Percentiles rank a stretch among this genome's conserved stretches.
Conservation (phyloP, 2,113 vertebrate species). For the Bothrops jararaca region DNA sequence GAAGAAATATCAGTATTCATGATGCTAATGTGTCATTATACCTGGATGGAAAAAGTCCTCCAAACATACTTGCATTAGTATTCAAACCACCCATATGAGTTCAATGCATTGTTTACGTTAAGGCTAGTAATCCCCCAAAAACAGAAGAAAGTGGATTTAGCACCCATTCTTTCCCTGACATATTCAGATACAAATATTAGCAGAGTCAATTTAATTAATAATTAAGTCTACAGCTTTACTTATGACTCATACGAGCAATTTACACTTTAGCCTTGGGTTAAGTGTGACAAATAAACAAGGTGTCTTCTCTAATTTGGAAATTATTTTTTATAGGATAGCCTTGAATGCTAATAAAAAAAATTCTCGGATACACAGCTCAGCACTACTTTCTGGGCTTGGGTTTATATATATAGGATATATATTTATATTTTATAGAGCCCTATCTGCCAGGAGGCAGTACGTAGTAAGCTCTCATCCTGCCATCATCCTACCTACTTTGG, state of each 20-base stretch:
- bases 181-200: constrained; percentile 1
- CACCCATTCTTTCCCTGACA: neutral
- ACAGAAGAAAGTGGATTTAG: constrained; percentile 9
- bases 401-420: no score
- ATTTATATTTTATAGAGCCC: neutral
- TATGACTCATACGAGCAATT: neutral
- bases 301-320: neutral
- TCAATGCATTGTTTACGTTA: neutral
- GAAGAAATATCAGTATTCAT: neutral
- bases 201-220: neutral
- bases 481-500: constrained; percentile 8
- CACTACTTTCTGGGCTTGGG: neutral
- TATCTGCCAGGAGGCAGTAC: neutral
- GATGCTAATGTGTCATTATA: neutral
- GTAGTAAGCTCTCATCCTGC: neutral
- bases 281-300: neutral
- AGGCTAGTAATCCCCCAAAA: neutral
- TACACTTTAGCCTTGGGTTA: neutral
- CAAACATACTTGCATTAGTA: neutral
- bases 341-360: neutral
- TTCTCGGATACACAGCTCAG: neutral
- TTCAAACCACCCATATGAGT: neutral
- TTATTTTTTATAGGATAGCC: neutral
- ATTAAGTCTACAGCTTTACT: neutral
- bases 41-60: neutral